Percentiles rank a stretch among this genome's conserved stretches.
phyloP scores from a whole-genome alignment of 2,888 invertebrate genomes.

The Sesamia inferens region DNA sequence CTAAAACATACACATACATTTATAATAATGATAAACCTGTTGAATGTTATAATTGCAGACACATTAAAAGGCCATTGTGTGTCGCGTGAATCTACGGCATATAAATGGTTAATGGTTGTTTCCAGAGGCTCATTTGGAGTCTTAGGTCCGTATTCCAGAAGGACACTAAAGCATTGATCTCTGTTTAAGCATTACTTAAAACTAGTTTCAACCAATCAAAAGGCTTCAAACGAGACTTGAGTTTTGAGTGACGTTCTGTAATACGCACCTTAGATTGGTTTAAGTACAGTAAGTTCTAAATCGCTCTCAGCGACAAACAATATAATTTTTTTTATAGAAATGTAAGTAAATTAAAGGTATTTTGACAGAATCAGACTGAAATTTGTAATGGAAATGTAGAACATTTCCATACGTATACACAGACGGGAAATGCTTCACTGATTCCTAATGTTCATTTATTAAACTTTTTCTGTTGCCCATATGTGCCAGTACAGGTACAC shows the following conservation, averaged over 20 bases:
- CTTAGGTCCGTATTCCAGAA: not conserved
- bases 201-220: too few relatives aligned
- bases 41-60: too few relatives aligned
- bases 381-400: not conserved
- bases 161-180: too few relatives aligned
- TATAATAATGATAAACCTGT: not conserved
- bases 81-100: too few relatives aligned
- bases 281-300: not conserved
- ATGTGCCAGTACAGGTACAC: too few relatives aligned
- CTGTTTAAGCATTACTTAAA: too few relatives aligned
- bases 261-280: too few relatives aligned
- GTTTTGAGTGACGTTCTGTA: too few relatives aligned
- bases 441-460: not conserved
- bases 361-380: not conserved
- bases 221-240: too few relatives aligned
- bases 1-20: conserved; percentile 69
- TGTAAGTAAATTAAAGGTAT: not conserved
- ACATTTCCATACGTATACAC: too few relatives aligned
- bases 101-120: not conserved
- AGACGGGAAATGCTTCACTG: not conserved
- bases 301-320: not conserved
- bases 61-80: too few relatives aligned
- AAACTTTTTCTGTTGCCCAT: not conserved
- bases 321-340: not conserved
- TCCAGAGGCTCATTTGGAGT: not conserved